Evolutionary conservation across 2,888 invertebrate species (phyloP), one percentile per base, ranked within the genome.

Genomic region (Dryomyza anilis): DNA sequence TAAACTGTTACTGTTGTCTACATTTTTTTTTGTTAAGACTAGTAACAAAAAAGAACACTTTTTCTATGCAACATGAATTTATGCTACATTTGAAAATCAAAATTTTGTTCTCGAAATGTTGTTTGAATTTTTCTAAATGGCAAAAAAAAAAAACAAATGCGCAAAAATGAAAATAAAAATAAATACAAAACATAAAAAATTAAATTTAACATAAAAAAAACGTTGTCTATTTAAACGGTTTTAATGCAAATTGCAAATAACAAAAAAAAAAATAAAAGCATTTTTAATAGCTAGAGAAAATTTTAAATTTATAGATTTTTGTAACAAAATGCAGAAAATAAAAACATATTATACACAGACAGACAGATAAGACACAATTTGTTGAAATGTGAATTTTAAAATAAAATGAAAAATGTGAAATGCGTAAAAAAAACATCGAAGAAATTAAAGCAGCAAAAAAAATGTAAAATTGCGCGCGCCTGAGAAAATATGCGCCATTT

Each of bases 231-330:
- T 55, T 55, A 55, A 55, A 55, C 36, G 55, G 55, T 55, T 55
- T 55, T 55, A 21, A n/a, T n/a, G n/a, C n/a, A n/a, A n/a, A n/a
- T n/a, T n/a, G n/a, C n/a, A n/a, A n/a, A n/a, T n/a, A n/a, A n/a
- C n/a, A n/a, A n/a, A n/a, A 55, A 55, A 8, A 23, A 21, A 55
- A 55, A 55, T 55, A 23, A 19, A 55, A 36, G 55, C 55, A 55
- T 36, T 55, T 55, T 55, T 36, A 33, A 55, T 55, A 55, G 55
- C 55, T 55, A 55, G 55, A 19, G 19, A 55, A 55, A 55, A 55
- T 36, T 36, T 55, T 36, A 58, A 58, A 46, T 43, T 58, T 58
- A 46, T 58, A 58, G 58, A 58, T 46, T 58, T 58, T 46, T 58
- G 45, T 57, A 45, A 57, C 14, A 14, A 25, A 27, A 53, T n/a